Base-by-base conservation (phyloP, 2,797 vertebrate species). In the Danio aesculapii region DNA sequence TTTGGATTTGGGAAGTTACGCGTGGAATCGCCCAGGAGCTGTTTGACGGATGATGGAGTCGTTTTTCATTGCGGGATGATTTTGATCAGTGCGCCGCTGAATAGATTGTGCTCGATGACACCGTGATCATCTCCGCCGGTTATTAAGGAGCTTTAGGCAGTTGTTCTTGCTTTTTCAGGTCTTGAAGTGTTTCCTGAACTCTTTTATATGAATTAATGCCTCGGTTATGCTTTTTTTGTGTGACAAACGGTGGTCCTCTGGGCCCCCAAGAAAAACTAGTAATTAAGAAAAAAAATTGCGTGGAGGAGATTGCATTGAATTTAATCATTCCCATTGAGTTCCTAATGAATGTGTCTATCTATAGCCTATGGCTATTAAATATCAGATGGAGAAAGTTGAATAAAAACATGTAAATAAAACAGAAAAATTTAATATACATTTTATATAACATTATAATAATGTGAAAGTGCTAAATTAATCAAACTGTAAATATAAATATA, bases 171-270 rank as follows among this genome's bases (percentile, higher is more conserved):
- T 44, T 13, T 44, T 43, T 7, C 30, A 30, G 10, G 10, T 49
- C 53, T 41, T 95, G 91, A 89, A 94, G 93, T 95, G 95, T 93
- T 95, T 95, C 87, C 95, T 93, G 93, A 95, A 96, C 95, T 95
- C 95, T 96, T 94, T 95, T 94, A 95, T 97, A 94, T 95, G 96
- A 97, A 97, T 97, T 97, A 97, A 96, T 95, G 95, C 95, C 94
- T 87, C 94, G 95, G 95, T 97, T 95, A 96, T 95, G 93, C 92
- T 30, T 30, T 94, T 95, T 96, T 94, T 94, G 85, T 86, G 88
- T 90, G 88, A 86, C 93, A 95, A n/a, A 95, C 95, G 8, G 93
- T 94, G 94, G 94, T 95, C 93, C 93, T 94, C 91, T 92, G 91
- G 93, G 89, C 88, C 91, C 89, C 89, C 90, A 87, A 79, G 76